Conservation (phyloP, 2,888 invertebrate genomes). For the Apotomis turbidana region DNA sequence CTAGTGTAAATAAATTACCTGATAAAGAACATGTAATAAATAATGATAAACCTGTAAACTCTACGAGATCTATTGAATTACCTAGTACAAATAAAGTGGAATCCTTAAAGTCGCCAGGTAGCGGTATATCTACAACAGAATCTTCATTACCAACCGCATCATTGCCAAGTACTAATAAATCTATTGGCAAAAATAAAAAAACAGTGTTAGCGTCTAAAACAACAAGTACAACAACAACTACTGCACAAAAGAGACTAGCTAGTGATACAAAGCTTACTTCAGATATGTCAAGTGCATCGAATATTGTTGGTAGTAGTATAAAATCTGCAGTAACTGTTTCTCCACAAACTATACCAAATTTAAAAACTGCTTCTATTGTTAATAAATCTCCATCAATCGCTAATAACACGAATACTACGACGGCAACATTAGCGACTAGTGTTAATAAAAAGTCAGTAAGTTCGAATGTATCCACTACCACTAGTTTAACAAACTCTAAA, state of each 20-base stretch:
- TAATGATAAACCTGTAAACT: neutral
- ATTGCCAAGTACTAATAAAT: constrained; percentile 20
- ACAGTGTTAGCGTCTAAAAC: constrained; percentile 14
- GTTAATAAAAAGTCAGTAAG: neutral
- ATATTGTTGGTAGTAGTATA: constrained; percentile 23
- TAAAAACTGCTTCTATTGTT: constrained; percentile 30
- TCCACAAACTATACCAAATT: constrained; percentile 18
- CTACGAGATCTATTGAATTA: neutral
- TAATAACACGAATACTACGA: constrained; percentile 38
- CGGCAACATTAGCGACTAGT: constrained; percentile 29
- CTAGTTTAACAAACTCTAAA: neutral
- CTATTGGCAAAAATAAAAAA: constrained; percentile 9
- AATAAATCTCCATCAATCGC: constrained; percentile 37
- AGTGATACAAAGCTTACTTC: constrained; percentile 33
- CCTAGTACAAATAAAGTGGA: neutral
- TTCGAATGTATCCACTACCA: neutral
- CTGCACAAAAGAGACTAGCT: constrained; percentile 37
- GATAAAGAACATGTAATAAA: neutral
- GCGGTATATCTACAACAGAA: neutral
- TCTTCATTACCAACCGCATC: neutral
- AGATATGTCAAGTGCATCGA: constrained; percentile 19
- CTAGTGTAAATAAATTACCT: neutral
- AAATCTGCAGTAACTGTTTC: constrained; percentile 26
- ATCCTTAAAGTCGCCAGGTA: neutral
- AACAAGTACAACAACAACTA: constrained; percentile 42